phyloP scores from a whole-genome alignment of 2,797 vertebrate genomes.

The Arctocebus calabarensis region DNA sequence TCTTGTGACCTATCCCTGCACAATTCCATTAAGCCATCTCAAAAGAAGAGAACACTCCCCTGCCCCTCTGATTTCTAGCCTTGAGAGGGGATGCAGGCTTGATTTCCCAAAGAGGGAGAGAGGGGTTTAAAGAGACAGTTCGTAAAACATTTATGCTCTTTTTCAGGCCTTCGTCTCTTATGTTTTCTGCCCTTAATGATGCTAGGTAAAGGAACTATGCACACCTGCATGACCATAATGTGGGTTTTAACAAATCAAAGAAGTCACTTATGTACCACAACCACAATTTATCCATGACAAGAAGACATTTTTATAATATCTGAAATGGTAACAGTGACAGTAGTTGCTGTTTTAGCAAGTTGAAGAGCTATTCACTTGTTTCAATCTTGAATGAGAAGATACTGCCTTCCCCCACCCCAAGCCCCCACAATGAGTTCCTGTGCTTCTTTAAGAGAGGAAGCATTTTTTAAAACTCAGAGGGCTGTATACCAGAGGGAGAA shows the following conservation, averaged over 20 bases:
- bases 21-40: too few species aligned
- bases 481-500: not conserved
- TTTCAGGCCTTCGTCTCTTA: too few species aligned
- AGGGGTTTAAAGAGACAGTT: too few species aligned
- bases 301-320: not conserved
- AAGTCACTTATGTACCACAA: not conserved
- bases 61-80: too few species aligned
- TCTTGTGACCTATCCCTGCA: too few species aligned
- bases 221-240: not conserved
- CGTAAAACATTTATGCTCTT: too few species aligned
- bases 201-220: not conserved
- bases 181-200: not conserved
- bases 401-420: not conserved
- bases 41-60: too few species aligned
- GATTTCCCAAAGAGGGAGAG: too few species aligned
- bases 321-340: not conserved
- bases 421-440: not conserved
- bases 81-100: too few species aligned
- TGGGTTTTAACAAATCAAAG: not conserved
- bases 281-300: not conserved
- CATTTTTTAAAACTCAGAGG: not conserved
- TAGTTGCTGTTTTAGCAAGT: not conserved
- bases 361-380: not conserved
- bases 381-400: not conserved
- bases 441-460: not conserved